phyloP scores from a whole-genome alignment of 1,140 invertebrate genomes.

The Brachionus paranguensis region DNA sequence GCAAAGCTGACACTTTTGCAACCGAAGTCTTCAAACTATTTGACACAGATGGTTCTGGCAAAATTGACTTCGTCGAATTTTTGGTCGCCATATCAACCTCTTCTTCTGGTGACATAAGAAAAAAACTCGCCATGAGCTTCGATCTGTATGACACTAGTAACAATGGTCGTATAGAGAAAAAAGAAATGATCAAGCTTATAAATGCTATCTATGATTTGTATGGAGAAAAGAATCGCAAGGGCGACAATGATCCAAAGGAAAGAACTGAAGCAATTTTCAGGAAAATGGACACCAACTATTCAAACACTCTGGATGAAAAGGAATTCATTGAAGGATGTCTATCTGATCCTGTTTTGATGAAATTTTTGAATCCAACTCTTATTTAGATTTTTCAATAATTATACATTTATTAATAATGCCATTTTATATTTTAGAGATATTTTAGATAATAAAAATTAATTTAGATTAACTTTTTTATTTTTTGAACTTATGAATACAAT shows the following conservation, averaged over 20 bases:
- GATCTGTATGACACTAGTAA: slow-evolving; percentile 35
- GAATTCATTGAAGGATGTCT: slow-evolving; percentile 38
- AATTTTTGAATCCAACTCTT: slow-evolving; percentile 35
- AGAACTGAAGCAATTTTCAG: slow-evolving; percentile 25
- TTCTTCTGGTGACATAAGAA: background rate
- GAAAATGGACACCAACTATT: slow-evolving; percentile 35
- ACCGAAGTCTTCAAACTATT: slow-evolving; percentile 26
- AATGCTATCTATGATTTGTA: slow-evolving; percentile 37
- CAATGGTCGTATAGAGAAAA: slow-evolving; percentile 30
- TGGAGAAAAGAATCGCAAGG: slow-evolving; percentile 27
- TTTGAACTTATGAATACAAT: background rate
- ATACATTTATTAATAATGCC: background rate
- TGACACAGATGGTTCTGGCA: slow-evolving; percentile 34
- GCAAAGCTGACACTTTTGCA: slow-evolving; percentile 31
- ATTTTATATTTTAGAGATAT: background rate
- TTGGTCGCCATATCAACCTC: background rate
- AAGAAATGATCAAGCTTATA: slow-evolving; percentile 37
- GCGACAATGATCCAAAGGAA: slow-evolving; percentile 36
- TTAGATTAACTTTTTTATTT: background rate
- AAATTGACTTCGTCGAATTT: slow-evolving; percentile 40
- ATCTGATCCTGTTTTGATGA: slow-evolving; percentile 30
- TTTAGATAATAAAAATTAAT: background rate
- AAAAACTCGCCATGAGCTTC: slow-evolving; percentile 35
- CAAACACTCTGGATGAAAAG: background rate
- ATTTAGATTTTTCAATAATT: background rate